phyloP scores from a whole-genome alignment of 2,797 vertebrate genomes.

The Delichon dasypus region DNA sequence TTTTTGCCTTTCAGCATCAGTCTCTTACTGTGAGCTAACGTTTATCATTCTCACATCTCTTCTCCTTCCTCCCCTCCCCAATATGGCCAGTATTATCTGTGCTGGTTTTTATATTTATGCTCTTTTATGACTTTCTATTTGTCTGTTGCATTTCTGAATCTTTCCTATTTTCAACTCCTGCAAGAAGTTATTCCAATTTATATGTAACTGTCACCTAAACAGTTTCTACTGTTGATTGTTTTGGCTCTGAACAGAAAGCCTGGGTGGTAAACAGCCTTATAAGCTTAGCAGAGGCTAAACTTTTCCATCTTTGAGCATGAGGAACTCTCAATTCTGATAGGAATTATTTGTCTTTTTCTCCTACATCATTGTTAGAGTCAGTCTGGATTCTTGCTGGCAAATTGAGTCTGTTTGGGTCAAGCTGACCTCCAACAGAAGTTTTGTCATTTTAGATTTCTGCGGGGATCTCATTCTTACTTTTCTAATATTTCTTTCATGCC shows the following conservation, averaged over 20 bases:
- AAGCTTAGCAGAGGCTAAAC: constrained; percentile 23
- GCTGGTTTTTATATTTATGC: constrained; percentile 21
- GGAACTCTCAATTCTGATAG: neutral
- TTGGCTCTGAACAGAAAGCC: constrained; percentile 29
- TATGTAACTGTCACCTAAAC: constrained; percentile 34
- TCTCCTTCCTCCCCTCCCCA: neutral
- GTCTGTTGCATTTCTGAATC: constrained; percentile 10
- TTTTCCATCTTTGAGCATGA: neutral
- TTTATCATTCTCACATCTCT: constrained; percentile 42
- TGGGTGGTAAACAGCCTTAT: constrained; percentile 21
- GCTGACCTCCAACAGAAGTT: constrained; percentile 34
- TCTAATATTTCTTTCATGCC: neutral
- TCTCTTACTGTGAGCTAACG: constrained; percentile 60
- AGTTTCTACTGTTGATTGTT: constrained; percentile 10
- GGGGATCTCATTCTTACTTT: neutral
- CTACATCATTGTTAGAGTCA: neutral
- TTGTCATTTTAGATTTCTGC: neutral
- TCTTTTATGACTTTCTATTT: constrained; percentile 25
- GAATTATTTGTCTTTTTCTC: constrained; percentile 33
- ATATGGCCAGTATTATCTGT: neutral
- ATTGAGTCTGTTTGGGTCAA: constrained; percentile 30
- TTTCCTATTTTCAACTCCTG: neutral
- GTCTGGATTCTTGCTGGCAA: constrained; percentile 6
- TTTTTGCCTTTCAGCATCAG: constrained; percentile 64
- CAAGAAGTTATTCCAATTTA: constrained; percentile 16